Base-by-base conservation (phyloP, 2,113 vertebrate species). In the Pterocles gutturalis region DNA sequence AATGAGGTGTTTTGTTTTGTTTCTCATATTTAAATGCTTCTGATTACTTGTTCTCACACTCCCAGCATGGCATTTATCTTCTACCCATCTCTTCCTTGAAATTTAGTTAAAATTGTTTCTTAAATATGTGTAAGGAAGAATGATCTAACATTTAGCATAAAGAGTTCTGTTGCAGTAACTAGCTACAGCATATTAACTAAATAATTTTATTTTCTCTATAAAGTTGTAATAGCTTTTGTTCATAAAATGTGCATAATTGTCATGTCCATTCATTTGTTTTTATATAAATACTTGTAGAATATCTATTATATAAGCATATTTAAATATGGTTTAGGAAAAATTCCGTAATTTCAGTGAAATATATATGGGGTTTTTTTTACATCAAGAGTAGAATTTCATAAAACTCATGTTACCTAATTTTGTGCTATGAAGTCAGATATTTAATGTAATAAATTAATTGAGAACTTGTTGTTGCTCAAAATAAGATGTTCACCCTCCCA, bases 321-420 rank as follows among this genome's bases (percentile, higher is more conserved):
- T 20, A 85, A 19, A 18, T 60, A 1, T 20, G 20, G 7, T 36
- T 67, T 73, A 62, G 43, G 46, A 41, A 72, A 88, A 92, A 53
- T 1, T 11, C 7, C 1, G 0, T n/a, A 1, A 45, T 83, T 86
- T 76, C 55, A 83, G 8, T 83, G 41, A 46, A 34, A 0, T 9
- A 3, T 41, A 41, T 41, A 41, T 41, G 38, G 38, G 2, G 11
- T 18, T 33, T 38, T 67, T 72, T 92, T 76, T 60, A 33, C 7
- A 31, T 60, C 28, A 34, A 29, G 26, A 62, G 20, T 51, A 75
- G 36, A 49, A 65, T 91, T 89, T 90, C 4, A 18, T 77, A 46
- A 72, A 72, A 70, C 43, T 8, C 22, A 5, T 4, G 4, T 62
- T 62, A 24, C 28, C 29, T 75, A 20, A 21, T 79, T 65, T 89